These are phyloP conservation scores for Myopa testacea DNA, from an alignment of 2,888 invertebrate species.

Conservation along the genomic window DNA sequence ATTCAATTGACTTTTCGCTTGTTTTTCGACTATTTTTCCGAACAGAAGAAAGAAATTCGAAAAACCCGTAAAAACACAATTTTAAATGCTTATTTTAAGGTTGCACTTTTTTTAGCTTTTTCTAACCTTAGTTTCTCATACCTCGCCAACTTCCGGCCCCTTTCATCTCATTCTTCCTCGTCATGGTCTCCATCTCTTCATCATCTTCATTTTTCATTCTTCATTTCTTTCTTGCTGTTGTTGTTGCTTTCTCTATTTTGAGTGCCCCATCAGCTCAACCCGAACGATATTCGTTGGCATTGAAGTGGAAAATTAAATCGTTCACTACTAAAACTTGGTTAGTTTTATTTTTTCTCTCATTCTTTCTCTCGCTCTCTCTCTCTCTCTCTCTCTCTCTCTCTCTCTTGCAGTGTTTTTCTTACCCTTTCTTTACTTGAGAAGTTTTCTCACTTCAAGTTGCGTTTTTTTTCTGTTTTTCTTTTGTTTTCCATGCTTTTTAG, in stretches of 20 bases:
- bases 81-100: not conserved
- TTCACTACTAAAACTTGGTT: constrained; percentile 40
- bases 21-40: not conserved
- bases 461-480: not conserved
- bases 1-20: not conserved
- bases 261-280: constrained; percentile 43
- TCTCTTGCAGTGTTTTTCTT: not conserved
- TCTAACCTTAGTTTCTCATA: too few relatives aligned
- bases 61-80: constrained; percentile 1
- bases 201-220: too few relatives aligned
- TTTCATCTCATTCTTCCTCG: too few relatives aligned
- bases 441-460: not conserved
- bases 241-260: constrained; percentile 39
- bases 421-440: not conserved
- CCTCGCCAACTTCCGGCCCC: too few relatives aligned
- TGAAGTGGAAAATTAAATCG: constrained; percentile 60
- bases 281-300: constrained; percentile 45
- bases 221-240: too few relatives aligned
- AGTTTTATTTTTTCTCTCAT: not conserved
- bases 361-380: not conserved
- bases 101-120: not conserved
- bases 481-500: not conserved
- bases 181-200: too few relatives aligned
- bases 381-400: constrained; percentile 10
- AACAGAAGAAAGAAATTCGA: not conserved